phyloP scores from a whole-genome alignment of 2,113 vertebrate species.

The Mixornis gularis region DNA sequence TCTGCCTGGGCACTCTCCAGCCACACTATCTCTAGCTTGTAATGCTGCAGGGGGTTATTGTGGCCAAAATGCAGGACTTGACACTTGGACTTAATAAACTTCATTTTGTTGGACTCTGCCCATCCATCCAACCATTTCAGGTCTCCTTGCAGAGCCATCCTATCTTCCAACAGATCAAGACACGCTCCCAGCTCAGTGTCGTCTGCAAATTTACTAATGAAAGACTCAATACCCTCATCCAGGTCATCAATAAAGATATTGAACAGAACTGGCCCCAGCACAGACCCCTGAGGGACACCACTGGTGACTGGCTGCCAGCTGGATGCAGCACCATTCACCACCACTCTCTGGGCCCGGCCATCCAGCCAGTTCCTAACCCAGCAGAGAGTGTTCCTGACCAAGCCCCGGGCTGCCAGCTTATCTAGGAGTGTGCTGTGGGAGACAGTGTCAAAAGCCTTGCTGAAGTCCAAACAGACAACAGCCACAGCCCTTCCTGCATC shows the following conservation, averaged over 20 bases:
- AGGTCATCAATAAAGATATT: no score
- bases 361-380: no score
- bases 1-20: background rate
- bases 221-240: no score
- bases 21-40: background rate
- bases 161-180: background rate
- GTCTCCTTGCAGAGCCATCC: background rate
- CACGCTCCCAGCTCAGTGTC: background rate
- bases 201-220: no score
- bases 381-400: no score
- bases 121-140: background rate
- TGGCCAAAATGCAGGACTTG: background rate
- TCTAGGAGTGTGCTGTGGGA: no score
- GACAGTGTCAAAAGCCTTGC: background rate
- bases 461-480: background rate
- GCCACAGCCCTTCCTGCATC: background rate
- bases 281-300: no score
- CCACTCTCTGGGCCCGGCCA: no score
- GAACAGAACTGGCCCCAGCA: no score
- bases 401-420: no score
- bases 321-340: no score
- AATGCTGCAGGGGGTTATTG: background rate
- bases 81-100: background rate
- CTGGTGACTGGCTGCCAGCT: no score
- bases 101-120: background rate